Conservation (phyloP, 2,888 invertebrate species). For the Napeogenes sylphis region DNA sequence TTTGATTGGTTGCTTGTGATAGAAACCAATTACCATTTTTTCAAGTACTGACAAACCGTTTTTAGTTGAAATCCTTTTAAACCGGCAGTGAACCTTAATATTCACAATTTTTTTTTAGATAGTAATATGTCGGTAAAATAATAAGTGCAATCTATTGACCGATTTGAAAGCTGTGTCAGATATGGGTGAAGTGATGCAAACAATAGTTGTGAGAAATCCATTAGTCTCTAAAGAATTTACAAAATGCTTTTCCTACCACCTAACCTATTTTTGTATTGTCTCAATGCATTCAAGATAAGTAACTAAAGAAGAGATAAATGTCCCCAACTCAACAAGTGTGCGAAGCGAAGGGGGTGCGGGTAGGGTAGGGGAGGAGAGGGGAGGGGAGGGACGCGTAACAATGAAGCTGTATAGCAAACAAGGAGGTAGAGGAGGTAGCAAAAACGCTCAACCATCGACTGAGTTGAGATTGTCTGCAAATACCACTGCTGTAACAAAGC, state of each 20-base stretch:
- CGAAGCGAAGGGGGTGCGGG: conserved; percentile 6
- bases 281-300: conserved; percentile 7
- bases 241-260: conserved; percentile 5
- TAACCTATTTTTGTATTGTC: conserved; percentile 14
- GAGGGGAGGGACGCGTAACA: conserved; percentile 10
- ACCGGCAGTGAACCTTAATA: too few relatives aligned
- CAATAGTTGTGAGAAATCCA: background rate
- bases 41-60: too few relatives aligned
- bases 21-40: too few relatives aligned
- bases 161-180: background rate
- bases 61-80: too few relatives aligned
- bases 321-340: conserved; percentile 23
- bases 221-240: background rate
- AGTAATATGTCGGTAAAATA: background rate
- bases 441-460: conserved; percentile 17
- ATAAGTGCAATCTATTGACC: background rate
- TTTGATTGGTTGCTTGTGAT: too few relatives aligned
- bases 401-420: conserved; percentile 25
- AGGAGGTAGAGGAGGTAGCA: conserved; percentile 24
- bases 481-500: conserved; percentile 9
- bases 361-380: background rate
- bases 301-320: conserved; percentile 11
- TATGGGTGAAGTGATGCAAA: background rate
- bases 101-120: too few relatives aligned
- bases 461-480: conserved; percentile 6